phyloP scores from a whole-genome alignment of 2,888 invertebrate genomes.

The Xestia ashworthii region DNA sequence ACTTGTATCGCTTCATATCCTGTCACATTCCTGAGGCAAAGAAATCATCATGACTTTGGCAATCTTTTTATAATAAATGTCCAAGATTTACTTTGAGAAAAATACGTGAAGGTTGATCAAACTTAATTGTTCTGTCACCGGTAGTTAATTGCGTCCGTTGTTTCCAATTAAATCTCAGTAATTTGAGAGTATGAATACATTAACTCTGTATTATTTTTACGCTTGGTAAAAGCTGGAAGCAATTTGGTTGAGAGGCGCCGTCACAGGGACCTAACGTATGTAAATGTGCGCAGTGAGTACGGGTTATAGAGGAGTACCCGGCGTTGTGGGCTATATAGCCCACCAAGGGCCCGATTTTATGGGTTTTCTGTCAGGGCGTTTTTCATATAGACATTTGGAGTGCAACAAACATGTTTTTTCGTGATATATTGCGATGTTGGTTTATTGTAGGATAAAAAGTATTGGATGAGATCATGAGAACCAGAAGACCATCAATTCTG shows the following conservation, averaged over 20 bases:
- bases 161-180: conserved; percentile 49
- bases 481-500: background rate
- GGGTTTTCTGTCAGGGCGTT: conserved; percentile 57
- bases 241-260: conserved; percentile 79
- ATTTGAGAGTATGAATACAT: conserved; percentile 66
- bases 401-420: conserved; percentile 65
- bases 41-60: background rate
- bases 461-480: background rate
- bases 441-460: conserved; percentile 45
- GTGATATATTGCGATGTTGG: conserved; percentile 47
- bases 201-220: conserved; percentile 70
- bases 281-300: conserved; percentile 74
- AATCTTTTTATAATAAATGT: background rate
- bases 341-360: conserved; percentile 64
- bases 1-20: background rate
- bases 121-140: conserved; percentile 16
- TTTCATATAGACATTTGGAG: conserved; percentile 59
- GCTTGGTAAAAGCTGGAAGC: conserved; percentile 74
- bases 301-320: conserved; percentile 52
- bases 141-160: background rate
- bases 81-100: background rate
- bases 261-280: conserved; percentile 71
- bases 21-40: background rate
- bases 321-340: conserved; percentile 36
- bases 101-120: conserved; percentile 5